Base-by-base conservation (phyloP, 2,888 invertebrate genomes). In the Eupsilia transversa region DNA sequence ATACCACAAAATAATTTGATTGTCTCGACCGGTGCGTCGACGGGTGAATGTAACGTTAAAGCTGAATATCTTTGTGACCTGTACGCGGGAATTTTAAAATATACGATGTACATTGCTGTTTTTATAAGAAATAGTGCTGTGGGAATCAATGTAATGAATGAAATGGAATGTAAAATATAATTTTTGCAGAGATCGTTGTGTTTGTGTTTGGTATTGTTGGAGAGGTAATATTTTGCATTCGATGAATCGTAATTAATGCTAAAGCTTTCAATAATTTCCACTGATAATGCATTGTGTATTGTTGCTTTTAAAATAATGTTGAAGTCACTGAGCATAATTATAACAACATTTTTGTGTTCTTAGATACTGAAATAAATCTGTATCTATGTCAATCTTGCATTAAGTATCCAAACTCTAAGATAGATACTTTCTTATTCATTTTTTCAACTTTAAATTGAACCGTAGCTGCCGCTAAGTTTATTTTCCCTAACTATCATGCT, bases 1-100 rank as follows among this genome's bases (percentile, higher is more conserved):
- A 79, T 76, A 76, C 74, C 78, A 70, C 81, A 61, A 76, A 80
- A 87, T 89, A 88, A 88, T 89, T 89, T 71, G 80, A 88, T 89
- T 89, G 77, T 82, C 83, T 86, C 84, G 66, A 73, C 64, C 69
- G 38, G 61, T 84, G 72, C 82, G 78, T 85, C 68, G 63, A 60
- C 67, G 38, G 84, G 74, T 80, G 73, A 78, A 84, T 73, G 74
- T 61, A 70, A 74, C 77, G 49, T 52, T 76, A 77, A 74, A 82
- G n/a, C 72, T 67, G 72, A 72, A 77, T 78, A 72, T 74, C 54
- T 72, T 81, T 72, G 66, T 75, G 61, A 65, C 64, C 41, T 63
- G 43, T 30, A n/a, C 5, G 54, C 7, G 68, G 14, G 38, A 52
- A 72, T 77, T 81, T 77, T 49, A 49, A 65, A 56, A 65, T 35